A percentile compares a stretch with the other conserved stretches of the same genome.
These are phyloP conservation scores for Parelbella ahira DNA, from an alignment of 2,888 invertebrate genomes.

Conservation along the genomic window DNA sequence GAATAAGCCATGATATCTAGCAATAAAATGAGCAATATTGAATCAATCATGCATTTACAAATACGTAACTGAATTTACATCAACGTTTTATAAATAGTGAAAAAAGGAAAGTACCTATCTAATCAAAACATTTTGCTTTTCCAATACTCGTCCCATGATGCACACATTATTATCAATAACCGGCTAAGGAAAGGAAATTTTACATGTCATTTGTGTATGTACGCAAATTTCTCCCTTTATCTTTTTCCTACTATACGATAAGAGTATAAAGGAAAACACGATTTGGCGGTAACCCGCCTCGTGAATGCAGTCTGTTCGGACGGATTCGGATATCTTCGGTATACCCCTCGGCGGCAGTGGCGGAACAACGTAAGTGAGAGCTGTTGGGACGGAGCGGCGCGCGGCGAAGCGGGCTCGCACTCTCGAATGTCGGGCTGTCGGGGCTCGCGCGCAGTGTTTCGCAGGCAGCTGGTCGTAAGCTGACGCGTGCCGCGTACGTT, in stretches of 20 bases:
- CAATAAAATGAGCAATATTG: no score
- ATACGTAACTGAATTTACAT: no score
- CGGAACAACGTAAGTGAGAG: constrained; percentile 30
- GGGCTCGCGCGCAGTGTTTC: constrained; percentile 17
- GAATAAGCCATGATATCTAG: no score
- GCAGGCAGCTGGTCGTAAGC: constrained; percentile 39
- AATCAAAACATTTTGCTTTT: no score
- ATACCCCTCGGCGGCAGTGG: constrained; percentile 29
- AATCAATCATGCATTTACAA: no score
- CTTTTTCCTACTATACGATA: constrained; percentile 28
- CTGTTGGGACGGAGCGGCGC: constrained; percentile 36
- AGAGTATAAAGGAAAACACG: constrained; percentile 48
- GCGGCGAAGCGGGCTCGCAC: constrained; percentile 28
- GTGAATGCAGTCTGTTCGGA: constrained; percentile 36
- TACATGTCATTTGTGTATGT: not conserved
- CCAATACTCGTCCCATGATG: no score
- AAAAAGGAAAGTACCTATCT: no score
- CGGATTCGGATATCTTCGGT: constrained; percentile 46
- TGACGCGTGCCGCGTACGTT: constrained; percentile 31
- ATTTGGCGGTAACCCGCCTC: constrained; percentile 48
- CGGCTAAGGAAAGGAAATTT: constrained; percentile 7
- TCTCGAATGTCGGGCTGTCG: not conserved
- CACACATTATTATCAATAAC: no score
- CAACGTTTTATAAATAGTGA: no score
- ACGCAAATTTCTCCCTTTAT: constrained; percentile 12